Evolutionary conservation across 37 sponge, comb jelly and placozoan genomes (phyloP), one percentile per base, ranked within the genome.

Genomic region (Geodia barretti): DNA sequence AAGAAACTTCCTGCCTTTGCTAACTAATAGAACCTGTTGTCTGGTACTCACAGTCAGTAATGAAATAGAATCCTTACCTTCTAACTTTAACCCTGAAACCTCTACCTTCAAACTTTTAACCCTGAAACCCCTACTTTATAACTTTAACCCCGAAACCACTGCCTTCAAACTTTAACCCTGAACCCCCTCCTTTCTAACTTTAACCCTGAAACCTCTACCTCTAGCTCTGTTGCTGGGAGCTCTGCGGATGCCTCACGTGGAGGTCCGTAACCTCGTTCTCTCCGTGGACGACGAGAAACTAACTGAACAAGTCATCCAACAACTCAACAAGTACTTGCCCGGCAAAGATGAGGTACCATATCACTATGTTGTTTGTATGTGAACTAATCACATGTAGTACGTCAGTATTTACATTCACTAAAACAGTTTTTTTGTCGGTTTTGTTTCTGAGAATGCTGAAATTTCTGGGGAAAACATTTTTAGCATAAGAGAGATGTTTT

Each of bases 281-380:
- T 75, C 74, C 0, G 86, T 88, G 30, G 95, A 92, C 42, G 87
- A 86, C 29, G 79, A 82, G 32, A 73, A 62, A 35, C 38, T 95
- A 41, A 79, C 83, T 19, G 88, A 92, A 74, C 95, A 95, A 66
- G 41, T 89, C 40, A 11, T 94, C 43, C 72, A 84, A 64, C 92
- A 91, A 65, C 81, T 97, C 61, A 40, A 84, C 41, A 94, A 94
- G 72, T 97, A 79, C 81, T 32, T 97, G 62, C 97, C 97, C 24
- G 79, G 73, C 35, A 70, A 85, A 67, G 97, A 97, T 26, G 92
- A 95, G 74, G 89, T 88, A 60, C 3, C n/a, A n/a, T n/a, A n/a
- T n/a, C n/a, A n/a, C n/a, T n/a, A n/a, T n/a, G 67, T 63, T 63
- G 64, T 25, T 25, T 25, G 64, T 2, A 4, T 59, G 60, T 59